A percentile compares a stretch with the other conserved stretches of the same genome.
Evolutionary conservation across 2,113 vertebrate genomes (phyloP).

Genomic region (Myrmecobius fasciatus): DNA sequence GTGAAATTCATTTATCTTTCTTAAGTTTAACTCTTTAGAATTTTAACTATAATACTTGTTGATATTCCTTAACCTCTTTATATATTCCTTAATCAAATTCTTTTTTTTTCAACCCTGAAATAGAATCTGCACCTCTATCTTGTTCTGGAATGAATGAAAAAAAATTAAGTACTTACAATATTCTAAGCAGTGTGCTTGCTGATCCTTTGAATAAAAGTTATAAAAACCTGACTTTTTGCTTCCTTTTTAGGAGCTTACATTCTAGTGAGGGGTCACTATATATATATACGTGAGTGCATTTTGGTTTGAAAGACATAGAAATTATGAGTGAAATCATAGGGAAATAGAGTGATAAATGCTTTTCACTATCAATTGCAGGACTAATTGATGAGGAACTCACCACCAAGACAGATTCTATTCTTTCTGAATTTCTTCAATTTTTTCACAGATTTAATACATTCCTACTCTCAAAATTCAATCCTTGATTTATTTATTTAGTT

Average conservation of each 20-base stretch:
- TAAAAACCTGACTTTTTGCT: not conserved
- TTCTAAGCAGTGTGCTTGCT: not conserved
- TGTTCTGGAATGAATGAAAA: not conserved
- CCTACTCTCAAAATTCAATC: not conserved
- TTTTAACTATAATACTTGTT: not conserved
- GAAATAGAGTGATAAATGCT: not conserved
- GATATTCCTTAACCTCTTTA: not conserved
- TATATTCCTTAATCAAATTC: not conserved
- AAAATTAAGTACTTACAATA: not conserved
- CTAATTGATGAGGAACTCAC: not conserved
- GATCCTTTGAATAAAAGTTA: not conserved
- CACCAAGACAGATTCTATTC: not conserved
- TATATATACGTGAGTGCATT: not conserved
- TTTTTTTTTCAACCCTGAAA: not conserved
- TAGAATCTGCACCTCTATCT: not conserved
- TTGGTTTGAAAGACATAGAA: not conserved
- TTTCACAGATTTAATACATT: not conserved
- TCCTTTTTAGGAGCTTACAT: not conserved
- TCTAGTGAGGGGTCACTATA: not conserved
- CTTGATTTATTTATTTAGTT: not conserved
- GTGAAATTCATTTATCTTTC: not conserved
- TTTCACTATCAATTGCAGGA: not conserved
- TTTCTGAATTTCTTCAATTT: not conserved
- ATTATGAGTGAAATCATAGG: not conserved
- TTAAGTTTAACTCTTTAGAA: not conserved